These are phyloP conservation scores for Clinocottus analis DNA, from an alignment of 2,113 vertebrate species.

Conservation along the genomic window DNA sequence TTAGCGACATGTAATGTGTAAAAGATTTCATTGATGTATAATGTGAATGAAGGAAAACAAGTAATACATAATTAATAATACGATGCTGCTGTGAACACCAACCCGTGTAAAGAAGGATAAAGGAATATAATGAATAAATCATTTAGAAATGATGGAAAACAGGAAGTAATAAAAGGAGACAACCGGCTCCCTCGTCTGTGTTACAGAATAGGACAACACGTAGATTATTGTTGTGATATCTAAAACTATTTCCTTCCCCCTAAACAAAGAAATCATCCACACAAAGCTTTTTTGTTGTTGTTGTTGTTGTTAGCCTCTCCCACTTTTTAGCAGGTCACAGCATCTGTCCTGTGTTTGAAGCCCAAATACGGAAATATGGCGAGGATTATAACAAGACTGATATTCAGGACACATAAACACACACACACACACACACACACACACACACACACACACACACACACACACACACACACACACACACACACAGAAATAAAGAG, in stretches of 20 bases:
- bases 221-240: background rate
- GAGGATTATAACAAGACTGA: conserved; percentile 62
- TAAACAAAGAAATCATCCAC: conserved; percentile 38
- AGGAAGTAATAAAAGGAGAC: background rate
- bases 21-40: background rate
- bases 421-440: conserved; percentile 19
- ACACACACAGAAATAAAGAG: background rate
- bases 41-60: no score
- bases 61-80: background rate
- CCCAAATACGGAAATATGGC: conserved; percentile 65
- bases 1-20: background rate
- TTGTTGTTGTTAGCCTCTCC: conserved; percentile 31
- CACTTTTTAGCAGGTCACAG: conserved; percentile 69
- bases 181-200: background rate
- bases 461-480: no score
- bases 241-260: conserved; percentile 7
- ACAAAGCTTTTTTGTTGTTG: background rate
- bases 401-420: conserved; percentile 34
- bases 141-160: background rate
- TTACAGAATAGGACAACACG: background rate
- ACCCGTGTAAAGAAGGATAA: background rate
- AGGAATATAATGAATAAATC: background rate
- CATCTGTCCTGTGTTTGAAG: conserved; percentile 47
- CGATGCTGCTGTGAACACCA: no score
- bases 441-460: conserved; percentile 8